Evolutionary conservation across 2,113 vertebrate genomes (phyloP), one percentile per base, ranked within the genome.

Genomic region (Neofelis nebulosa): DNA sequence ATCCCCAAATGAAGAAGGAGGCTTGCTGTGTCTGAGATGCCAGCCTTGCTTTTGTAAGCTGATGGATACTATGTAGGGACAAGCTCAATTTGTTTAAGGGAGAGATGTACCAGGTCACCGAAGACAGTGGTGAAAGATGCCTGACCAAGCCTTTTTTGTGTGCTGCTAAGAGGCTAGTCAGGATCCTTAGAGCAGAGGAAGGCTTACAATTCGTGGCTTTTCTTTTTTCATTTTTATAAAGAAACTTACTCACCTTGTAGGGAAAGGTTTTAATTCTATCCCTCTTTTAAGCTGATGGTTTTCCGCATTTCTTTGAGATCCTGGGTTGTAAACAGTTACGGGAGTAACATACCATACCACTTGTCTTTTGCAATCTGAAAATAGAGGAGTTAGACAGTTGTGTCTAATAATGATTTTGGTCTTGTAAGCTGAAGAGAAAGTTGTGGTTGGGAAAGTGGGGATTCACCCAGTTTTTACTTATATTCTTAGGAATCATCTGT

Each of bases 91-190:
- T 97, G 79, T 97, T 89, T 61, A 92, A 96, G 65, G 57, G 90
- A 95, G 97, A 97, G 97, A 95, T 95, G 92, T 95, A 94, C 92
- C 36, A 3, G 93, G 74, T 97, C 89, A n/a, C 76, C 94, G 92
- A 81, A 95, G 92, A 92, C 87, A 80, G 74, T 94, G 82, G 50
- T 41, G 69, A 96, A 83, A 96, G 94, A 65, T 93, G 82, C 80
- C 27, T 15, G 23, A 86, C 57, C 61, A 85, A 78, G 61, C 55
- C n/a, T 74, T 68, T 78, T 92, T 78, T 73, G 27, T 90, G 45
- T 89, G 69, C 76, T 63, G 27, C 65, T 57, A 27, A 89, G 79
- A 91, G 63, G 80, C 25, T 36, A 36, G 19, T 80, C 82, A 94
- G 63, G 50, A 93, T 89, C 23, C 33, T 87, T 55, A 88, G 48